A percentile compares a stretch with the other conserved stretches of the same genome.
phyloP scores from a whole-genome alignment of 35 echinoderm and acorn worm genomes.

The Hemicentrotus pulcherrimus region DNA sequence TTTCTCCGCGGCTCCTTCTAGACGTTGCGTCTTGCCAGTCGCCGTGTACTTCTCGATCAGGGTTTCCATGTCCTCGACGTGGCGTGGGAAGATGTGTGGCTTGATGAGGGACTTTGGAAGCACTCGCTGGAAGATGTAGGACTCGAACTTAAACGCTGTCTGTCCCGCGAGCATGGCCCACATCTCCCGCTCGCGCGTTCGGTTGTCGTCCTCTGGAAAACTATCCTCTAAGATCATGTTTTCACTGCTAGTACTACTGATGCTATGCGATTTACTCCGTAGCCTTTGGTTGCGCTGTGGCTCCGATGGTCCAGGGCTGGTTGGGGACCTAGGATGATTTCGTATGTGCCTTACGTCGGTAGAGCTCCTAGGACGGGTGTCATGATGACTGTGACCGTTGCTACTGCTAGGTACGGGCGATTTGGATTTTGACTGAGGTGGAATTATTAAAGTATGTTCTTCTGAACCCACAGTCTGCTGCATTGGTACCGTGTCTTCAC shows the following conservation, averaged over 20 bases:
- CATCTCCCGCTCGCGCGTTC: conserved; percentile 84
- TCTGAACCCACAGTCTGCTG: not conserved
- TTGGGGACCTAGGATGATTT: not conserved
- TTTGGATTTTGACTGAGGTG: not conserved
- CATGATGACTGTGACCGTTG: not conserved
- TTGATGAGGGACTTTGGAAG: conserved; percentile 91
- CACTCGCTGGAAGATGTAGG: conserved; percentile 91
- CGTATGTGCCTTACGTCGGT: conserved; percentile 34
- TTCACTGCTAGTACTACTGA: conserved; percentile 16
- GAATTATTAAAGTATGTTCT: not conserved
- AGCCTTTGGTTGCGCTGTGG: not conserved
- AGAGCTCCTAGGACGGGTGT: not conserved
- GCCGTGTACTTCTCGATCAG: conserved; percentile 86
- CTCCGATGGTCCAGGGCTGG: not conserved
- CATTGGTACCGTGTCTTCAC: not conserved
- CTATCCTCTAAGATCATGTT: not conserved
- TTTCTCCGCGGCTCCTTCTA: conserved; percentile 88
- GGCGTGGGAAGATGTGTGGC: conserved; percentile 95
- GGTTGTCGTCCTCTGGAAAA: conserved; percentile 72
- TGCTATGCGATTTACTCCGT: conserved; percentile 29
- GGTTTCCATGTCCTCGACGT: conserved; percentile 84
- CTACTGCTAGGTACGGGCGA: not conserved
- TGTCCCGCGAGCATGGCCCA: conserved; percentile 99
- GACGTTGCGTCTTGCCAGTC: conserved; percentile 56
- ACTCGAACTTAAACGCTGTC: conserved; percentile 87